Conservation (phyloP, 1,140 invertebrate genomes). For the Microplitis mediator region DNA sequence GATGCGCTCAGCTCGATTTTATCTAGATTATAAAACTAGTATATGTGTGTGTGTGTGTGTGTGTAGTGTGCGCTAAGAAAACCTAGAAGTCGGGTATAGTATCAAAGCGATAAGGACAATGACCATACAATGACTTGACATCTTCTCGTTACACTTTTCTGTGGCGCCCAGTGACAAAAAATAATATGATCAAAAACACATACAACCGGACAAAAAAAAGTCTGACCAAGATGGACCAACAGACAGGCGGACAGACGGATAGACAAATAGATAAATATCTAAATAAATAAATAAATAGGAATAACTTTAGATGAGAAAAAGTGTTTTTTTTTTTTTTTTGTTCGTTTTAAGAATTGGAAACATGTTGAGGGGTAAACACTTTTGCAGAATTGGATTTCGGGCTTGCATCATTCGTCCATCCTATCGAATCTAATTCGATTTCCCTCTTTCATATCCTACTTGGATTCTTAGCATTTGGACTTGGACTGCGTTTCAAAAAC, state of each 20-base stretch:
- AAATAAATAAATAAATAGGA: not conserved
- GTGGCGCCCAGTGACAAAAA: not conserved
- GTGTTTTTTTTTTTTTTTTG: not conserved
- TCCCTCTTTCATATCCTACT: not conserved
- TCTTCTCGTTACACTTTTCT: not conserved
- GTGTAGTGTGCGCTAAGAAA: not conserved
- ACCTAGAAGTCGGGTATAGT: not conserved
- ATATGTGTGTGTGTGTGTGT: not conserved
- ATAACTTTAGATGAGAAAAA: not conserved
- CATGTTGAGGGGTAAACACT: not conserved
- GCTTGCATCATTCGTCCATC: not conserved
- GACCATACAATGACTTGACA: not conserved
- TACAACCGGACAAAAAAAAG: not conserved
- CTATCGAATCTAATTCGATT: slow-evolving; percentile 9
- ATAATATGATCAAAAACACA: not conserved
- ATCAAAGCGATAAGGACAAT: not conserved
- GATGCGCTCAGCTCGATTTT: no score
- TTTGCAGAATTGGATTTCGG: slow-evolving; percentile 1
- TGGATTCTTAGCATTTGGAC: not conserved
- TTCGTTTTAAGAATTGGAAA: not conserved
- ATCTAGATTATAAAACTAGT: not conserved
- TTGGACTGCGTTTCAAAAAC: no score
- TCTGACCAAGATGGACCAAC: not conserved
- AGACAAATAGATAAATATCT: not conserved
- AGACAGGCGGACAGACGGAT: not conserved